phyloP scores from a whole-genome alignment of 2,113 vertebrate species.

The Vulpes lagopus region DNA sequence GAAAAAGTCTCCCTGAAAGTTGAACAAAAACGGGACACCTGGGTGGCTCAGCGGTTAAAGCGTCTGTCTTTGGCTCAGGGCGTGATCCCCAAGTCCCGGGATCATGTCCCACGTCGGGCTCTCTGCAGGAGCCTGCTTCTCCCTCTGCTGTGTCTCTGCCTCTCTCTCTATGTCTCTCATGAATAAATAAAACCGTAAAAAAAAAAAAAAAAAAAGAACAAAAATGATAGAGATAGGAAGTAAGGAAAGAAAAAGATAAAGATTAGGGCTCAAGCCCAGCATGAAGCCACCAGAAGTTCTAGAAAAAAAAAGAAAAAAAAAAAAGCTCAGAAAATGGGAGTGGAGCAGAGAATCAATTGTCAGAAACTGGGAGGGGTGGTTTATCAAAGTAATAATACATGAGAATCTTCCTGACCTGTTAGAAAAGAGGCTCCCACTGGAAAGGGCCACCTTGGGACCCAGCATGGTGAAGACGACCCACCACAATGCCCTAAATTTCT shows the following conservation, averaged over 20 bases:
- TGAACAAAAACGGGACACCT: neutral
- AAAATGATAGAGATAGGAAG: neutral
- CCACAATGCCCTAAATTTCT: neutral
- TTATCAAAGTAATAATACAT: neutral
- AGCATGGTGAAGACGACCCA: neutral
- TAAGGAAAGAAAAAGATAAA: neutral
- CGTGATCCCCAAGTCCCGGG: no score
- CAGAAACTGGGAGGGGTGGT: neutral
- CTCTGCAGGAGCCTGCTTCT: no score
- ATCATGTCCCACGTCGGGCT: no score
- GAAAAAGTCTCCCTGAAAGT: neutral
- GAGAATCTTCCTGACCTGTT: neutral
- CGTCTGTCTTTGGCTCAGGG: no score
- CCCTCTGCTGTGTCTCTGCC: no score
- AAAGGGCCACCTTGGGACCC: neutral
- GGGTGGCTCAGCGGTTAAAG: no score
- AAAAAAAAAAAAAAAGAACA: neutral
- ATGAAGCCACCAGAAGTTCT: neutral
- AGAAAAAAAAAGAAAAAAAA: conserved; percentile 32
- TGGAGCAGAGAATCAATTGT: neutral
- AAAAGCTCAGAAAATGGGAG: neutral
- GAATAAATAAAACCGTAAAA: no score
- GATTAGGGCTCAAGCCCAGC: neutral
- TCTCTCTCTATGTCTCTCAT: no score
- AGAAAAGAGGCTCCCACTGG: neutral